Base-by-base conservation (phyloP, 1,140 invertebrate species). In the Cataglyphis hispanica region DNA sequence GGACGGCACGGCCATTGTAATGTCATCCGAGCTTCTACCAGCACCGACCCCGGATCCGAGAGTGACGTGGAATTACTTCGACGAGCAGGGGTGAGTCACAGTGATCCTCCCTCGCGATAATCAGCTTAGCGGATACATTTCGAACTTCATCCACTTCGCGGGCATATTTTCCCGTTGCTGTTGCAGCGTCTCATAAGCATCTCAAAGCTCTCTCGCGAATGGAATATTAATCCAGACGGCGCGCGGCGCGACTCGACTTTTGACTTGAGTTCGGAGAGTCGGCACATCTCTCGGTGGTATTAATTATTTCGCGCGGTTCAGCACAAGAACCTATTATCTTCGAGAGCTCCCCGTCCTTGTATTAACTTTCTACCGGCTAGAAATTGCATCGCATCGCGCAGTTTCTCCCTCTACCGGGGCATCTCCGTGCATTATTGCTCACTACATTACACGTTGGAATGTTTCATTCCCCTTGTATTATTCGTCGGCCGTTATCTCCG, bases 11-110 rank as follows among this genome's bases (percentile, higher is more conserved):
- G 90, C 94, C 85, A 90, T 93, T 70, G 91, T 94, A 66, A 92
- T 94, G 91, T 94, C 94, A 66, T 95, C 94, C 70, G 94, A 93
- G 93, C 94, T 86, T 91, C 92, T 89, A 58, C 93, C 92, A 87
- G 94, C 90, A 87, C 95, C 85, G 8, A 94, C 94, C 6, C 90
- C 92, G 13, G 94, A 95, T 89, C 95, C 95, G 4, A 90, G 94
- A 90, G 93, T 96, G 61, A 95, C 96, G 16, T 97, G 97, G 96
- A 96, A 97, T 90, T 98, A 99, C 92, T 98, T 99, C 95, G 98
- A 99, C 93, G 98, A 98, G 91, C 96, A 96, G 78, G 94, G 94
- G 94, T 95, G 87, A 94, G 89, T 50, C 69, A 8, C 69, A 8
- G 11, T 19, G n/a, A 34, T 40, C 13, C 60, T 83, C 50, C 67